Conservation (phyloP, 2,797 vertebrate genomes). For the Mormyrops boulengeri region DNA sequence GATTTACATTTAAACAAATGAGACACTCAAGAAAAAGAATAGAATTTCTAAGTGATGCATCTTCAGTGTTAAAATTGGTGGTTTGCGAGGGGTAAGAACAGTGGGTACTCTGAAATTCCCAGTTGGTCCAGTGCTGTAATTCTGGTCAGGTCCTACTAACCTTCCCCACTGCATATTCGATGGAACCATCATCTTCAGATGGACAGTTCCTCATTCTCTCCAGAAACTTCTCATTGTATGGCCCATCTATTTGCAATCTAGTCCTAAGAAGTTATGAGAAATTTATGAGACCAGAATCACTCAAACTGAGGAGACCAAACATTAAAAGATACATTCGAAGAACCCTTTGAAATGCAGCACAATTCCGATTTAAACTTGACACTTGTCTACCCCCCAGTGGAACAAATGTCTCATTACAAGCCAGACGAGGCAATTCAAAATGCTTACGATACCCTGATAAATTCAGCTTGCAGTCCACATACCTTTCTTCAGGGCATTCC, state of each 20-base stretch:
- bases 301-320: neutral
- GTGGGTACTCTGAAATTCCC: neutral
- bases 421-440: neutral
- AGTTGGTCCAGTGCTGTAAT: neutral
- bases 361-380: constrained; percentile 9
- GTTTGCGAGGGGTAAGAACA: neutral
- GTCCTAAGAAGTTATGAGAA: constrained; percentile 54
- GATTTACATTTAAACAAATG: neutral
- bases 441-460: neutral
- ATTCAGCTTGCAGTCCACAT: constrained; percentile 25
- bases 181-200: constrained; percentile 78
- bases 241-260: constrained; percentile 82
- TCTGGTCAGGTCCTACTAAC: constrained; percentile 48
- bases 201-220: constrained; percentile 81
- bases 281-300: neutral
- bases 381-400: constrained; percentile 30
- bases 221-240: constrained; percentile 81
- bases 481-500: constrained; percentile 90
- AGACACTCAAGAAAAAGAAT: neutral
- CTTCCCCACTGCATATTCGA: constrained; percentile 82
- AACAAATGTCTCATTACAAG: neutral
- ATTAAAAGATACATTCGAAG: neutral
- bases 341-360: neutral
- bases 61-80: neutral
- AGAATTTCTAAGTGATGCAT: neutral